These are phyloP conservation scores for Marasmarcha lunaedactyla DNA, from an alignment of 2,888 invertebrate species.

Conservation along the genomic window DNA sequence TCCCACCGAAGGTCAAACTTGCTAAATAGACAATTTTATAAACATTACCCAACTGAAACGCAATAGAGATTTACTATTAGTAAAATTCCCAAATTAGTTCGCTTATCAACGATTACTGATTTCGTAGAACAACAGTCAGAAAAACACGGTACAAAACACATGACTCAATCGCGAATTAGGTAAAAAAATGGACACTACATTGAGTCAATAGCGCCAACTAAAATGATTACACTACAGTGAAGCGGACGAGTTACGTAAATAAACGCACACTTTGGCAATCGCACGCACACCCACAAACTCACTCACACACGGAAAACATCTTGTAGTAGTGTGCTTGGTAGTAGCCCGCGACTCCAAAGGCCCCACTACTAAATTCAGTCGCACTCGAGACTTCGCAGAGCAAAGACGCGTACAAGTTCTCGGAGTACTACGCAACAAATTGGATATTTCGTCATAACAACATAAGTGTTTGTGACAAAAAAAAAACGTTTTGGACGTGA, in stretches of 20 bases:
- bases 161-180: conserved; percentile 61
- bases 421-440: conserved; percentile 37
- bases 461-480: conserved; percentile 54
- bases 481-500: conserved; percentile 52
- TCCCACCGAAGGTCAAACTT: not conserved
- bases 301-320: conserved; percentile 27
- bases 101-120: conserved; percentile 36
- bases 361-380: conserved; percentile 67
- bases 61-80: no score
- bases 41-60: no score
- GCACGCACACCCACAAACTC: conserved; percentile 32
- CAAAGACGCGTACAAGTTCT: conserved; percentile 41
- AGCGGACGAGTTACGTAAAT: conserved; percentile 57
- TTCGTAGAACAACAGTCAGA: conserved; percentile 25
- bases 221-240: conserved; percentile 42
- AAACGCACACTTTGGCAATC: conserved; percentile 20
- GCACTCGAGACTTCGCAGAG: conserved; percentile 43
- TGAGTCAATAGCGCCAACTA: conserved; percentile 47
- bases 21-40: no score
- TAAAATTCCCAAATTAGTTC: not conserved
- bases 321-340: conserved; percentile 35
- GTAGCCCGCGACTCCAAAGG: conserved; percentile 51
- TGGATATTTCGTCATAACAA: conserved; percentile 65
- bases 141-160: conserved; percentile 28
- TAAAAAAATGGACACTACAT: conserved; percentile 57